These are phyloP conservation scores for Petrocephalus sullivani DNA, from an alignment of 2,797 vertebrate genomes.

Conservation along the genomic window DNA sequence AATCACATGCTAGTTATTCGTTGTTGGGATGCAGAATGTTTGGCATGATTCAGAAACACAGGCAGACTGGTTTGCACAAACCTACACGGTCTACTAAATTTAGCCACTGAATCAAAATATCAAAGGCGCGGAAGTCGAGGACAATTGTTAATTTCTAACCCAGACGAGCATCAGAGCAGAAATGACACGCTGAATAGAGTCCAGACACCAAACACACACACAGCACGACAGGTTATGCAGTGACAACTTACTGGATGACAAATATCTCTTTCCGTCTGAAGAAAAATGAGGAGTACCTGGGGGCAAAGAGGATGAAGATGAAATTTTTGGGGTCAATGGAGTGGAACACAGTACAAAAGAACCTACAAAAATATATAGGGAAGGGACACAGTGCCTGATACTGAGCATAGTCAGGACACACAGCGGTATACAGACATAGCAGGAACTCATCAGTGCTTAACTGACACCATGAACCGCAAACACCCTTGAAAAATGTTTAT, in stretches of 20 bases:
- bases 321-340: slow-evolving; percentile 42
- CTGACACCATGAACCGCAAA: not conserved
- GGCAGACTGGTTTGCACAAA: not conserved
- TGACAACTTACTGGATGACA: slow-evolving; percentile 97
- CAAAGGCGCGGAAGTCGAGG: not conserved
- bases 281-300: slow-evolving; percentile 99
- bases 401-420: not conserved
- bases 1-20: not conserved
- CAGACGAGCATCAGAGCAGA: not conserved
- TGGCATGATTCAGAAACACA: not conserved
- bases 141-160: not conserved
- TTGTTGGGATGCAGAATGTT: not conserved
- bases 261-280: slow-evolving; percentile 99
- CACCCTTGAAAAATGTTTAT: not conserved
- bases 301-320: slow-evolving; percentile 61
- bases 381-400: not conserved
- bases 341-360: not conserved
- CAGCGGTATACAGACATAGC: not conserved
- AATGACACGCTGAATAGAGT: slow-evolving; percentile 2
- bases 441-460: not conserved
- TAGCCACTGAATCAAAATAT: not conserved
- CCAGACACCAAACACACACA: slow-evolving; percentile 16
- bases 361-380: not conserved
- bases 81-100: not conserved
- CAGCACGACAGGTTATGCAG: slow-evolving; percentile 49